Base-by-base conservation (phyloP, 2,888 invertebrate species). In the Leptopilina myrica region DNA sequence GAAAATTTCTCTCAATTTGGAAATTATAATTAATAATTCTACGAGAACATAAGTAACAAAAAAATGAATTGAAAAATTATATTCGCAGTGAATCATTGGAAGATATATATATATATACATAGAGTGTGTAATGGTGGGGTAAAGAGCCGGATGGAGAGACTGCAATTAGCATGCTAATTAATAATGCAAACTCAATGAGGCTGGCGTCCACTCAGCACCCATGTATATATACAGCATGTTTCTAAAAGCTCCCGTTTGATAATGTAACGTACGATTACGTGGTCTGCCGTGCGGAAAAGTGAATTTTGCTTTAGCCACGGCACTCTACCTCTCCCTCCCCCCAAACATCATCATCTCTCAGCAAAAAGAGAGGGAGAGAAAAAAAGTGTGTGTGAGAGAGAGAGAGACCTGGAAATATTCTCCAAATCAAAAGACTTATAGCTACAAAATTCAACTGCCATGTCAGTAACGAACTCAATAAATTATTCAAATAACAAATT, bases 101-200 rank as follows among this genome's bases (percentile, higher is more conserved):
- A 33, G 33, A 33, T 33, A 33, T 69, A 53, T 53, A 53, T 3
- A 33, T 33, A 33, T 69, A 53, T 53, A 53, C 7, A 14, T 69
- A 33, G 33, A 33, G 33, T 53, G 7, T 33, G 26, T 53, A 56
- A 56, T 53, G 69, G 14, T 64, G 79, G 73, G 69, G 77, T 78
- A 83, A 83, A 84, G 81, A 83, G 82, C 79, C 76, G 76, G 78
- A 79, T 79, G 78, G 78, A 87, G 86, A 83, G 85, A 85, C 85
- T 87, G 87, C 87, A 88, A 88, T 88, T 88, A 88, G 88, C 86
- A 86, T 85, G 86, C 86, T 86, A 85, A 86, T 88, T 87, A 88
- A 87, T 88, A 87, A 88, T 88, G 86, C 87, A 87, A 86, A 87
- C 86, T 86, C 87, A 87, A 86, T 85, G 87, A 87, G 86, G 84